phyloP scores from a whole-genome alignment of 2,888 invertebrate genomes.

The Romanomermis culicivorax region DNA sequence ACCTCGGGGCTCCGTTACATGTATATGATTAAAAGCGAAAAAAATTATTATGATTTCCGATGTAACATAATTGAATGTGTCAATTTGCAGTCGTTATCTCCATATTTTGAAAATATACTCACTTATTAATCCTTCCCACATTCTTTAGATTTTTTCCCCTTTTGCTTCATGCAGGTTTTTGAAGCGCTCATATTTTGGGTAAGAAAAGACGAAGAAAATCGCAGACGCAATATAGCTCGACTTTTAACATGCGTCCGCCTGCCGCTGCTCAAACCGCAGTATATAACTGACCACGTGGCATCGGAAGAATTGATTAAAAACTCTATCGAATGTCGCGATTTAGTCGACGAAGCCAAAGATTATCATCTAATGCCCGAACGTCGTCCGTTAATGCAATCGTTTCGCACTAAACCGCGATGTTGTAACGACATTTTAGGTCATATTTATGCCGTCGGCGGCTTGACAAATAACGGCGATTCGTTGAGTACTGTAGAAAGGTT shows the following conservation, averaged over 20 bases:
- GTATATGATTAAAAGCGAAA: no score
- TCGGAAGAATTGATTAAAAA: slow-evolving; percentile 29
- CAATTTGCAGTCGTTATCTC: no score
- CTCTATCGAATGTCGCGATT: slow-evolving; percentile 38
- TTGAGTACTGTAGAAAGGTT: slow-evolving; percentile 59
- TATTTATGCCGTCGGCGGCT: slow-evolving; percentile 64
- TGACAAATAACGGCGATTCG: slow-evolving; percentile 57
- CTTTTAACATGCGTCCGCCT: slow-evolving; percentile 52
- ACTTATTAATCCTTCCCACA: no score
- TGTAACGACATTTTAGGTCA: slow-evolving; percentile 48
- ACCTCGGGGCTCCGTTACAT: no score
- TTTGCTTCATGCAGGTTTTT: slow-evolving; percentile 45
- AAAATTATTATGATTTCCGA: no score
- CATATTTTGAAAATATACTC: no score
- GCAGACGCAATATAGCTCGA: slow-evolving; percentile 40
- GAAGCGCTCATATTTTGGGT: slow-evolving; percentile 61
- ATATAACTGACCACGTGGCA: slow-evolving; percentile 45
- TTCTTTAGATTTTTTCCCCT: no score
- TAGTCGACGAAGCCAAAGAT: slow-evolving; percentile 65
- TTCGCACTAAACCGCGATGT: slow-evolving; percentile 50
- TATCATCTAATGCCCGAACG: slow-evolving; percentile 68
- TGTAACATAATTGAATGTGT: no score
- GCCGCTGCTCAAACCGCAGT: slow-evolving; percentile 57
- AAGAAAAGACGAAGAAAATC: slow-evolving; percentile 41
- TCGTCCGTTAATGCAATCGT: slow-evolving; percentile 50